Conservation (phyloP, 2,113 vertebrate species). For the Mustela nigripes region DNA sequence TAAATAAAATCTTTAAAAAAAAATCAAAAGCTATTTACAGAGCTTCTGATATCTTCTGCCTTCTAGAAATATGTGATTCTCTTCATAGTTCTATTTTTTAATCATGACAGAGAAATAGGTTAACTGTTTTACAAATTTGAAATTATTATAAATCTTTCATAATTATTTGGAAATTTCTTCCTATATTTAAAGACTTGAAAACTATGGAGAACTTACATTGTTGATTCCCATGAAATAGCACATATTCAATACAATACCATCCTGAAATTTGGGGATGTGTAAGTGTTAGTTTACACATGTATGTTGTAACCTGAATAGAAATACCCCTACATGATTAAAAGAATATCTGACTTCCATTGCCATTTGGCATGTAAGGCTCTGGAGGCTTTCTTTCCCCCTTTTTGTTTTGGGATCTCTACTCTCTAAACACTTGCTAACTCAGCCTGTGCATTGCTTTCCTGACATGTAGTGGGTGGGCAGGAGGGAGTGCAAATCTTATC, state of each 20-base stretch:
- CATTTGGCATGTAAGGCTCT: neutral
- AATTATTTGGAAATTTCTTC: constrained; percentile 32
- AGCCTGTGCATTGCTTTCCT: neutral
- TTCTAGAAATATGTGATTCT: neutral
- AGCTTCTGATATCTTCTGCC: neutral
- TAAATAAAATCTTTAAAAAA: neutral
- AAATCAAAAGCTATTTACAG: constrained; percentile 17
- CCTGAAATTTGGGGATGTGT: neutral
- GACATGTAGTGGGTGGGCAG: neutral
- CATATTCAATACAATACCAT: neutral
- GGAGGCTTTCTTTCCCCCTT: neutral
- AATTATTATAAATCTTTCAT: neutral
- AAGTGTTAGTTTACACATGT: neutral
- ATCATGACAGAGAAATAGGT: neutral
- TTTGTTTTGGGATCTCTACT: constrained; percentile 33
- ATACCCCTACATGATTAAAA: neutral
- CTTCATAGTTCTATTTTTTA: neutral
- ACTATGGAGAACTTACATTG: neutral
- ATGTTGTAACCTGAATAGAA: neutral
- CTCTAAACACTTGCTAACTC: neutral
- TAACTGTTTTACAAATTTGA: neutral
- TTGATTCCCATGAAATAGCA: neutral
- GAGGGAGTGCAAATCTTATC: neutral
- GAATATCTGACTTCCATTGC: neutral
- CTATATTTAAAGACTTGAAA: constrained; percentile 21